A percentile compares a stretch with the other conserved stretches of the same genome.
Evolutionary conservation across 2,797 vertebrate species (phyloP).

Genomic region (Allochrocebus solatus): DNA sequence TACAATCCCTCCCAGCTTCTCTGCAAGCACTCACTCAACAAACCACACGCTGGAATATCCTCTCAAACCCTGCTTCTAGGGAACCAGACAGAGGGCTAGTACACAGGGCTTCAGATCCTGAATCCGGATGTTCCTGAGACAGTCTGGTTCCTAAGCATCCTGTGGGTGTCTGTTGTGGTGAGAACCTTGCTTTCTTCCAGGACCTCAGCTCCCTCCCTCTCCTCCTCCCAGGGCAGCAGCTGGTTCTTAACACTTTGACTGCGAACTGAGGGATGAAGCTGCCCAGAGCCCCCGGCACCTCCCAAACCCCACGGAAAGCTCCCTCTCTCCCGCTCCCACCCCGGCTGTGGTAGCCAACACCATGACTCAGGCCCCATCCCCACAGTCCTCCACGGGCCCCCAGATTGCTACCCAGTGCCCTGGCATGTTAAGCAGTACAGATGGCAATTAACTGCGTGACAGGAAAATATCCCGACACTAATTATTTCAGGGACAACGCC

Average conservation of each 20-base stretch:
- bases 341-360: background rate
- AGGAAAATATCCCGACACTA: slow-evolving; percentile 66
- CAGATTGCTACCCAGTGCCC: slow-evolving; percentile 1
- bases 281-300: background rate
- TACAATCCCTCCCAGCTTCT: background rate
- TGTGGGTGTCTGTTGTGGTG: background rate
- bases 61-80: background rate
- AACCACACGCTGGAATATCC: background rate
- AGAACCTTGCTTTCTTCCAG: background rate
- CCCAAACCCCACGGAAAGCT: background rate
- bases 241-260: background rate
- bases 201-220: background rate
- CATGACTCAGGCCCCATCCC: background rate
- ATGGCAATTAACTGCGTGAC: slow-evolving; percentile 69
- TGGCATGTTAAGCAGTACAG: slow-evolving; percentile 46
- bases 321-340: background rate
- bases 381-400: background rate
- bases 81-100: background rate
- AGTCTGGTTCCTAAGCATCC: background rate
- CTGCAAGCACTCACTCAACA: background rate
- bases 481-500: slow-evolving; percentile 58
- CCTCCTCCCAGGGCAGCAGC: background rate
- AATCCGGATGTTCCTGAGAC: background rate
- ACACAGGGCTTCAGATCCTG: background rate
- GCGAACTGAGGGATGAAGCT: background rate